These are phyloP conservation scores for Slavum lentiscoides DNA, from an alignment of 2,888 invertebrate species.

Conservation along the genomic window DNA sequence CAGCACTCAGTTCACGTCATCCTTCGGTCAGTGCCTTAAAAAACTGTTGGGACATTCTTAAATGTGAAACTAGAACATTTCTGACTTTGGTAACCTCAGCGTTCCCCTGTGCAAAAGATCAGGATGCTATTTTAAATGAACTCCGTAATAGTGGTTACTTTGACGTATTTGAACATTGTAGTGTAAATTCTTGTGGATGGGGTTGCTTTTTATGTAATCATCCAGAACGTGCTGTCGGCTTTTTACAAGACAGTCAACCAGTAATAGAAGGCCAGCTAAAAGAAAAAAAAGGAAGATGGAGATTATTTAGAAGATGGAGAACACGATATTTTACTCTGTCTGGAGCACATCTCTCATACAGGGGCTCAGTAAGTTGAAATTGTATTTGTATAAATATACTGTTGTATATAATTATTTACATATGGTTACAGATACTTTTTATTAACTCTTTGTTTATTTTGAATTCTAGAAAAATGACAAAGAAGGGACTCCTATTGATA, in stretches of 20 bases:
- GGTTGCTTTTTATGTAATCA: slow-evolving; percentile 92
- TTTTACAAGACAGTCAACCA: slow-evolving; percentile 78
- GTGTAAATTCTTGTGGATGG: slow-evolving; percentile 70
- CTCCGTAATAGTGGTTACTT: slow-evolving; percentile 84
- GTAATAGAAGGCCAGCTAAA: slow-evolving; percentile 89
- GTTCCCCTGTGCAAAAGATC: slow-evolving; percentile 89
- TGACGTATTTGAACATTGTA: slow-evolving; percentile 82
- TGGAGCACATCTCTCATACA: slow-evolving; percentile 86
- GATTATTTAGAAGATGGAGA: slow-evolving; percentile 87
- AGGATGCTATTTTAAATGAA: slow-evolving; percentile 83
- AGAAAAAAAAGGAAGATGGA: slow-evolving; percentile 90
- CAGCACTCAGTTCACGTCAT: slow-evolving; percentile 79
- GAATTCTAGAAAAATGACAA: slow-evolving; percentile 72
- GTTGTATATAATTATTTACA: neutral
- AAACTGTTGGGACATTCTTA: slow-evolving; percentile 92
- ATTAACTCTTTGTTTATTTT: neutral
- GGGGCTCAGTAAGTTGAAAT: slow-evolving; percentile 71
- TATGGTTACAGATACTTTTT: neutral
- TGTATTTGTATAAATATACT: neutral
- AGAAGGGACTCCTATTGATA: slow-evolving; percentile 70
- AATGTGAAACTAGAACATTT: slow-evolving; percentile 86
- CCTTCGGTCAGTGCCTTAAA: slow-evolving; percentile 81
- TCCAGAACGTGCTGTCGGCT: slow-evolving; percentile 85
- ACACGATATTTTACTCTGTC: slow-evolving; percentile 92
- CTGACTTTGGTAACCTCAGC: slow-evolving; percentile 90